A percentile compares a stretch with the other conserved stretches of the same genome.
phyloP scores from a whole-genome alignment of 2,113 vertebrate genomes.

The Geothlypis trichas region DNA sequence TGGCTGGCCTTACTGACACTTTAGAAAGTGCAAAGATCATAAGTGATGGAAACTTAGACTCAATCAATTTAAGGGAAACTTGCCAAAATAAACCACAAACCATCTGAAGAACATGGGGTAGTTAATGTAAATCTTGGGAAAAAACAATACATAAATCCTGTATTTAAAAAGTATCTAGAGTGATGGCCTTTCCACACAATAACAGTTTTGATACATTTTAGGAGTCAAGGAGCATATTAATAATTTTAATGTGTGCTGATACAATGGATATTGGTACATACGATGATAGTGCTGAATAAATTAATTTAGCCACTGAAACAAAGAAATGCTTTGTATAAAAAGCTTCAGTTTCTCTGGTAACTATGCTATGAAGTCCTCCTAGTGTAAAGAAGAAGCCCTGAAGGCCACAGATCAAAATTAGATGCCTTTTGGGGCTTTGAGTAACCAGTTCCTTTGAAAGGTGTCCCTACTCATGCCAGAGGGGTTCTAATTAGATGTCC shows the following conservation, averaged over 20 bases:
- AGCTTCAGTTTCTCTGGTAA: background rate
- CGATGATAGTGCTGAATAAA: background rate
- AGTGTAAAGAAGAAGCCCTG: background rate
- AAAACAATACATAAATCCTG: background rate
- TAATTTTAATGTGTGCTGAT: background rate
- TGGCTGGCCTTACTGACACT: background rate
- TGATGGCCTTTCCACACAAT: background rate
- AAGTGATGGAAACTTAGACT: conserved; percentile 4
- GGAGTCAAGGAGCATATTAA: background rate
- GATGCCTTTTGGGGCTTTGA: background rate
- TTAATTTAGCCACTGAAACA: background rate
- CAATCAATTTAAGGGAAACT: background rate
- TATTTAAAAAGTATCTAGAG: background rate
- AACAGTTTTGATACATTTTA: background rate
- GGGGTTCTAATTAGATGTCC: background rate
- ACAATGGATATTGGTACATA: background rate
- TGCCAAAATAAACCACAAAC: background rate
- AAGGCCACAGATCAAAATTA: background rate
- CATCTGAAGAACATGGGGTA: background rate
- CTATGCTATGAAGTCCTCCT: background rate
- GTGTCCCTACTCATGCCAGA: background rate
- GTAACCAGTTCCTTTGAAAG: background rate
- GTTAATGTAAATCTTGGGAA: background rate
- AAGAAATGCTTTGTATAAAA: background rate
- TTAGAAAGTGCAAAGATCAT: conserved; percentile 7